Base-by-base conservation (phyloP, 2,888 invertebrate genomes). In the Cheilosia urbana region DNA sequence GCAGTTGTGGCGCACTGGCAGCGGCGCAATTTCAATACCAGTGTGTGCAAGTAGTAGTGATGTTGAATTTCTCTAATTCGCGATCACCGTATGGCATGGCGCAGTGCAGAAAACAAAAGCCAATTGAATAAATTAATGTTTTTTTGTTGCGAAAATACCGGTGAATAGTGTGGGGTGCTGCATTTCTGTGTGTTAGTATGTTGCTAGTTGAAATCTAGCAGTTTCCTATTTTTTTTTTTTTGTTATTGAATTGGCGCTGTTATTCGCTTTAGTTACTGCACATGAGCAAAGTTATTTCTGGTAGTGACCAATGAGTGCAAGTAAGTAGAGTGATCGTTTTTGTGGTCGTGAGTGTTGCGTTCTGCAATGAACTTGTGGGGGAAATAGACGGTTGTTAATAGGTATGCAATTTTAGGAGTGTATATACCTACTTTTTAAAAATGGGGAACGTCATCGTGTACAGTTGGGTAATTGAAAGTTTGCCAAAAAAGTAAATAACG, bases 1-100 rank as follows among this genome's bases (percentile, higher is more conserved):
- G 68, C 79, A 71, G 58, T 30, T 68, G 57, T 63, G 84, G 84
- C 84, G 84, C 80, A 75, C 60, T 65, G 60, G 62, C 51, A 51
- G 58, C 66, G 66, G 80, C 80, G 84, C 75, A 71, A 76, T 79
- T 84, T 60, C 40, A 45, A 55, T 42, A 65, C 34, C 42, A 51
- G 65, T 58, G 51, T 58, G 45, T 78, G 63, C 57, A 62, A 42
- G 37, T 63, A 45, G 42, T 71, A 55, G 72, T 79, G 42, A 71
- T 55, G 55, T 63, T 73, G 30, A 30, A 83, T 69, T 69, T 73
- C 15, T 62, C 68, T 68, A 51, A 73, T 71, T 79, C 78, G 60
- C 42, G 55, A 66, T 75, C 63, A 34, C 27, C 21, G n/a, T 7
- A 19, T n/a, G 19, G 3, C 24, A 47, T 45, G 45, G 77, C 66